These are phyloP conservation scores for Solea solea DNA, from an alignment of 2,113 vertebrate species.

Conservation along the genomic window DNA sequence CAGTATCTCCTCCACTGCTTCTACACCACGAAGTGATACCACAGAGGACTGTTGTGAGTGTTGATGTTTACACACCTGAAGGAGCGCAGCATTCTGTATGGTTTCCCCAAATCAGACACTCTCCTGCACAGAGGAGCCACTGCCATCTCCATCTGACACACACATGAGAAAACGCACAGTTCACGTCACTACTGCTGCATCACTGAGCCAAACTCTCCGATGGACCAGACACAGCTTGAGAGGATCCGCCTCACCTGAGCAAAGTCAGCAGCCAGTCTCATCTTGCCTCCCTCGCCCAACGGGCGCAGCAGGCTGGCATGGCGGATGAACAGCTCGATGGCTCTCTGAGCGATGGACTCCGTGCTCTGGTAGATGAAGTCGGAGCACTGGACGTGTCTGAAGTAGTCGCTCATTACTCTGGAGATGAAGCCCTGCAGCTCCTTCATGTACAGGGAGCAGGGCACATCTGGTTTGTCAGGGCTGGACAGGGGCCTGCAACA, in stretches of 20 bases:
- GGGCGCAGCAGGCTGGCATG: slow-evolving; percentile 91
- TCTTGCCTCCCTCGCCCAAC: slow-evolving; percentile 94
- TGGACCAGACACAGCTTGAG: not conserved
- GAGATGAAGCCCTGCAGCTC: slow-evolving; percentile 96
- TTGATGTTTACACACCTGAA: slow-evolving; percentile 86
- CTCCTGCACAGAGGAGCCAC: slow-evolving; percentile 92
- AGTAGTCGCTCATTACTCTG: slow-evolving; percentile 93
- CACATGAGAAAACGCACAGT: slow-evolving; percentile 3
- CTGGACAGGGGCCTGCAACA: slow-evolving; percentile 82
- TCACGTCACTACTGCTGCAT: not conserved
- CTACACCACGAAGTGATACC: too few species aligned
- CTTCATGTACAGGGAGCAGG: slow-evolving; percentile 98
- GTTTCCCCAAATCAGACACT: slow-evolving; percentile 93
- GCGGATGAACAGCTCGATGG: slow-evolving; percentile 91
- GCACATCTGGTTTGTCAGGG: slow-evolving; percentile 87
- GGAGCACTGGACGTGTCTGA: slow-evolving; percentile 90
- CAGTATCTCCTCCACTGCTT: too few species aligned
- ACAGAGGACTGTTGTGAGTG: not conserved
- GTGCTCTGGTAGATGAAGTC: slow-evolving; percentile 95
- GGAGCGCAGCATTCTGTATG: slow-evolving; percentile 93
- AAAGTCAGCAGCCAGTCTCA: slow-evolving; percentile 94
- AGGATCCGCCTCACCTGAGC: slow-evolving; percentile 88
- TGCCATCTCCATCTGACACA: slow-evolving; percentile 93
- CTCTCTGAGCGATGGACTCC: slow-evolving; percentile 89
- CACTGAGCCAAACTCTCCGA: not conserved